These are phyloP conservation scores for Glaucopsyche alexis DNA, from an alignment of 2,888 invertebrate species.

Conservation along the genomic window DNA sequence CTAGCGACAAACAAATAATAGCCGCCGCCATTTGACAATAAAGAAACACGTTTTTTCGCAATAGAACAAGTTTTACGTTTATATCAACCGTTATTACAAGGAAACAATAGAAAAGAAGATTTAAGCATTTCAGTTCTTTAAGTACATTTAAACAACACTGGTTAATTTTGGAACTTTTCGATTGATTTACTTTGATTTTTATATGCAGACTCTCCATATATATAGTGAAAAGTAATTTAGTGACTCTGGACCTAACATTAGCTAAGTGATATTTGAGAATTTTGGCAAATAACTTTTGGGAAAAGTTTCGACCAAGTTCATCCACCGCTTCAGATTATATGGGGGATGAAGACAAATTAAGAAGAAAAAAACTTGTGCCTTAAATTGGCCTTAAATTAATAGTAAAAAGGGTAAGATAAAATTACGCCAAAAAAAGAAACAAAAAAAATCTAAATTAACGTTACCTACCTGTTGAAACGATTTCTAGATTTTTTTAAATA, in stretches of 20 bases:
- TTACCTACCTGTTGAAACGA: slow-evolving; percentile 75
- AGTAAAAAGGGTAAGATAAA: slow-evolving; percentile 76
- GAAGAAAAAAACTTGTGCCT: slow-evolving; percentile 71
- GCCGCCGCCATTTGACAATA: slow-evolving; percentile 78
- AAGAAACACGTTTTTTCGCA: slow-evolving; percentile 81
- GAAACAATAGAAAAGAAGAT: slow-evolving; percentile 79
- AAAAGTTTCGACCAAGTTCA: slow-evolving; percentile 75
- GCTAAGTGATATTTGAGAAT: slow-evolving; percentile 75
- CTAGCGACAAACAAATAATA: slow-evolving; percentile 69
- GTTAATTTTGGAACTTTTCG: slow-evolving; percentile 79
- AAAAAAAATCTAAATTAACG: slow-evolving; percentile 72
- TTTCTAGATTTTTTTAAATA: slow-evolving; percentile 77
- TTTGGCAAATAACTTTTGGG: slow-evolving; percentile 71
- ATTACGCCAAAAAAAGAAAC: slow-evolving; percentile 61
- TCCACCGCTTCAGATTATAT: slow-evolving; percentile 65
- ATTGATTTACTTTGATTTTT: slow-evolving; percentile 75
- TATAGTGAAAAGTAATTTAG: slow-evolving; percentile 74
- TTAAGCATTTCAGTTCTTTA: slow-evolving; percentile 75
- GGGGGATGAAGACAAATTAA: slow-evolving; percentile 66
- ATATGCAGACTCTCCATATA: slow-evolving; percentile 77
- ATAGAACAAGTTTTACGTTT: slow-evolving; percentile 81
- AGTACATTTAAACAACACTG: slow-evolving; percentile 80
- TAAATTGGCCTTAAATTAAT: slow-evolving; percentile 80
- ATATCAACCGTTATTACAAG: slow-evolving; percentile 80
- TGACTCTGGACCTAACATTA: slow-evolving; percentile 73